Evolutionary conservation across 2,888 invertebrate genomes (phyloP), one percentile per base, ranked within the genome.

Genomic region (Drosophila fulvimacula): DNA sequence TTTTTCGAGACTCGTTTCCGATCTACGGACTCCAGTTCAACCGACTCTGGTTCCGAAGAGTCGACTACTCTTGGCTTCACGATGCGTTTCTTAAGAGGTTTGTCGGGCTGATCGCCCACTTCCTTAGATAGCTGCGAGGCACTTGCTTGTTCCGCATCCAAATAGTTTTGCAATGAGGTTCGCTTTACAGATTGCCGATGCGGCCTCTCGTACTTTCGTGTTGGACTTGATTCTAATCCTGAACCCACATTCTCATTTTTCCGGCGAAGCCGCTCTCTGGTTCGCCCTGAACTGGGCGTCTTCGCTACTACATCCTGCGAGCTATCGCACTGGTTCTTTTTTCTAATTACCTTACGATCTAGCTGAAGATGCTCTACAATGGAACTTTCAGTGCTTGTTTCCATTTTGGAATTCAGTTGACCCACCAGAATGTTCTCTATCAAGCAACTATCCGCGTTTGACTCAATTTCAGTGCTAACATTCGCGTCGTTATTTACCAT

Each of bases 161-260:
- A 38, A 55, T 42, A 49, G 3, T 38, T 55, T 34, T 67, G 44
- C 32, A 56, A 11, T 15, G 34, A 58, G 10, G 39, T 32, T 13
- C 32, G 36, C 24, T 48, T 48, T 1, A 5, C 9, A 21, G 13
- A 6, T 38, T 34, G 58, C 9, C 17, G 55, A 1, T 11, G 30
- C 24, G 48, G 46, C 13, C 36, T 44, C 19, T 42, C 57, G 6
- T 15, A 21, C 21, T 51, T 52, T 15, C 19, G 32, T 7, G 2
- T 5, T 17, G 15, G 5, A 38, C 13, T 38, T 9, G 39, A 10
- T 3, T 76, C 71, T 9, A 36, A 9, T 13, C 52, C 67, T 5
- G 53, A 38, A 15, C 15, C 2, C 6, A 30, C 4, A 17, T 2
- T 34, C 27, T 69, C 38, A 5, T 1, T 15, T n/a, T 9, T 52